Conservation (phyloP, 2,797 vertebrate genomes). For the Mionectes olivaceus region DNA sequence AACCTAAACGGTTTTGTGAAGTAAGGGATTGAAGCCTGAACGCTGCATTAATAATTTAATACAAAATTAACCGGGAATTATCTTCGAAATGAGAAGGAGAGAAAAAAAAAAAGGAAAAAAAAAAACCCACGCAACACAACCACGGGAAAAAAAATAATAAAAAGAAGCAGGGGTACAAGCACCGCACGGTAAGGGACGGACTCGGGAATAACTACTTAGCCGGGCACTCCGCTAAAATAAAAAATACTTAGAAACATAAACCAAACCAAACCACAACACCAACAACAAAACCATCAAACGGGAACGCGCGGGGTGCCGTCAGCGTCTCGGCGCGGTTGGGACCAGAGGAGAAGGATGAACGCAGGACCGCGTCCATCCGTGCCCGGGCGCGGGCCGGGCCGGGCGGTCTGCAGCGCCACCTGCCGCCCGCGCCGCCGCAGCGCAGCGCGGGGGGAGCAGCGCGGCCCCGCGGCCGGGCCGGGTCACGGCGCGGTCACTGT, state of each 20-base stretch:
- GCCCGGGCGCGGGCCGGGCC: background rate
- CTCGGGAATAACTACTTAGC: slow-evolving; percentile 24
- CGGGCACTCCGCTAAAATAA: background rate
- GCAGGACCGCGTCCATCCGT: too few species aligned
- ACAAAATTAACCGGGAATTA: background rate
- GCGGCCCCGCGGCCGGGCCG: background rate
- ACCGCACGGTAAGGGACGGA: background rate
- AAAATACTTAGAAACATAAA: background rate
- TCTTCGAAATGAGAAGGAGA: background rate
- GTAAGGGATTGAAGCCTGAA: background rate
- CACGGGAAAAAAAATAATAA: too few species aligned
- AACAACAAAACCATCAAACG: background rate
- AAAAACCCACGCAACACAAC: background rate
- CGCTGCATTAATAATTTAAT: background rate
- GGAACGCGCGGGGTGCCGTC: background rate
- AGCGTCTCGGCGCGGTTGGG: background rate
- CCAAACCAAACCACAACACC: too few species aligned
- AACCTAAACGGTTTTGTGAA: background rate
- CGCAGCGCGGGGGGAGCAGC: background rate
- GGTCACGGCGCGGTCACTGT: background rate
- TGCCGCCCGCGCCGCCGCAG: background rate
- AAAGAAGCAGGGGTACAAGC: background rate
- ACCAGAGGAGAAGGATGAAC: background rate
- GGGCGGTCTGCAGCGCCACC: background rate
- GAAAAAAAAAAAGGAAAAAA: accelerated